Percentiles rank a stretch among this genome's conserved stretches.
Evolutionary conservation across 2,113 vertebrate species (phyloP).

Genomic region (Phyllopteryx taeniolatus): DNA sequence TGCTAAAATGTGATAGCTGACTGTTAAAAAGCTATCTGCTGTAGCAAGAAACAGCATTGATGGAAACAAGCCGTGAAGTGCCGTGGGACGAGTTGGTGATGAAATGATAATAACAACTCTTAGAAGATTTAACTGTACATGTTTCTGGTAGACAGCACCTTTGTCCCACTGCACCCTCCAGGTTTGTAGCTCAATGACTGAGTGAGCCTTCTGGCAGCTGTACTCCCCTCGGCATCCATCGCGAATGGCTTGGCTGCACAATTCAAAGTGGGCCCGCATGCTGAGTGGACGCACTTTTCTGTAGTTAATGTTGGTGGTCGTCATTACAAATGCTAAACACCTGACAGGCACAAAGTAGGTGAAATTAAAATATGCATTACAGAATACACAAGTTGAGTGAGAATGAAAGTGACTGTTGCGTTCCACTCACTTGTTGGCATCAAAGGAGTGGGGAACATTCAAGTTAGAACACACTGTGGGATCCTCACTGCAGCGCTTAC

Average conservation of each 20-base stretch:
- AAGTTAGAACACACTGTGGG: slow-evolving; percentile 82
- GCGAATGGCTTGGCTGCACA: slow-evolving; percentile 84
- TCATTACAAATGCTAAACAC: slow-evolving; percentile 88
- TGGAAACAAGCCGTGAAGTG: neutral
- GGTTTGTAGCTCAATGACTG: slow-evolving; percentile 88
- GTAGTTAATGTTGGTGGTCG: slow-evolving; percentile 80
- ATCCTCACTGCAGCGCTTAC: slow-evolving; percentile 83
- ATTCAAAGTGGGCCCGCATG: slow-evolving; percentile 78
- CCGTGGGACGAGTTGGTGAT: neutral
- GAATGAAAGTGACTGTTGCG: neutral
- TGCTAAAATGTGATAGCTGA: too few relatives aligned
- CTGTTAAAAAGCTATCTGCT: too few relatives aligned
- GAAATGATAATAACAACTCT: neutral
- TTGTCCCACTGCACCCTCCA: slow-evolving; percentile 89
- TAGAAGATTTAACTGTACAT: neutral
- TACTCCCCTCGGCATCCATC: slow-evolving; percentile 82
- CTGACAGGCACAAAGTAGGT: slow-evolving; percentile 56
- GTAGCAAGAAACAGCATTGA: too few relatives aligned
- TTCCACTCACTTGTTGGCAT: slow-evolving; percentile 83
- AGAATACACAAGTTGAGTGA: neutral
- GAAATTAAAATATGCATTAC: neutral
- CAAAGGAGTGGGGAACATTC: slow-evolving; percentile 81
- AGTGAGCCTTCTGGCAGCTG: slow-evolving; percentile 86
- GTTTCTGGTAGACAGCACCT: slow-evolving; percentile 58
- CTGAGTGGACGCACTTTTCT: slow-evolving; percentile 87